These are phyloP conservation scores for Mythimna ferrago DNA, from an alignment of 2,888 invertebrate genomes.

Conservation along the genomic window DNA sequence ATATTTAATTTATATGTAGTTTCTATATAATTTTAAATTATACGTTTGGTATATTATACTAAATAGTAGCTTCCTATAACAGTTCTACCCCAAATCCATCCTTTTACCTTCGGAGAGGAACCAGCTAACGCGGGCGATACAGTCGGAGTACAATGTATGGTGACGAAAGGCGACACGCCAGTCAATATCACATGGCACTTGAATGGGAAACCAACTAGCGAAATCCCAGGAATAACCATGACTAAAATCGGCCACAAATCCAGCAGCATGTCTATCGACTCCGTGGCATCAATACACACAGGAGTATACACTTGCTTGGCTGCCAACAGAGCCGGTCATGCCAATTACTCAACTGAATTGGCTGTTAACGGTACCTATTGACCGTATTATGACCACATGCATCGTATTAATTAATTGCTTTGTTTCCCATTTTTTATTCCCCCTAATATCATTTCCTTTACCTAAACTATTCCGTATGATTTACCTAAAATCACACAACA, in stretches of 20 bases:
- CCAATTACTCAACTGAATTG: conserved; percentile 92
- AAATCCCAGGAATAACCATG: conserved; percentile 89
- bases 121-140: conserved; percentile 95
- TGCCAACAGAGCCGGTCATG: conserved; percentile 92
- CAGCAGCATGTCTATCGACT: conserved; percentile 94
- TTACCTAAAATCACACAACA: background rate
- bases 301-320: conserved; percentile 94
- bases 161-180: conserved; percentile 95
- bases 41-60: conserved; percentile 50
- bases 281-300: conserved; percentile 93
- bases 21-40: conserved; percentile 57
- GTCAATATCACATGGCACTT: conserved; percentile 94
- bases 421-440: conserved; percentile 35
- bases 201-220: conserved; percentile 91
- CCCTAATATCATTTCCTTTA: conserved; percentile 32
- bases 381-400: conserved; percentile 49
- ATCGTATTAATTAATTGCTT: conserved; percentile 53
- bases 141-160: conserved; percentile 94
- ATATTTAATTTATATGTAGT: conserved; percentile 65
- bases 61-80: conserved; percentile 64
- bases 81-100: conserved; percentile 95
- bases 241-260: conserved; percentile 91
- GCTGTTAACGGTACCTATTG: conserved; percentile 92
- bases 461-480: background rate
- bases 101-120: conserved; percentile 94